Conservation (phyloP, 2,888 invertebrate species). For the Cantharis nigra region DNA sequence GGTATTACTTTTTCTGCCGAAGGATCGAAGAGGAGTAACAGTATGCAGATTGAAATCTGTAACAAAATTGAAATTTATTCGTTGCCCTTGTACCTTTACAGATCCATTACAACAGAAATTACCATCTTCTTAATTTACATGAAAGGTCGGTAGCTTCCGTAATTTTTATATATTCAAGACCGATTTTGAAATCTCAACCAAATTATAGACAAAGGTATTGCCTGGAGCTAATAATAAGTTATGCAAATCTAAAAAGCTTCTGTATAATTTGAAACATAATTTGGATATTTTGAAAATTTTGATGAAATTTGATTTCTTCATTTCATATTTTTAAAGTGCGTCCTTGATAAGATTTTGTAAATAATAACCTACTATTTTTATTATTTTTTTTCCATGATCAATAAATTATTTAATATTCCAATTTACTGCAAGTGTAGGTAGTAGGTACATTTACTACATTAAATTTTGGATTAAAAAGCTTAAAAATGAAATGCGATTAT, state of each 20-base stretch:
- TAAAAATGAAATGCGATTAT: too few species aligned
- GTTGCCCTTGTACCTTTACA: not conserved
- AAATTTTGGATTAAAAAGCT: too few species aligned
- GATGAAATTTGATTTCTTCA: not conserved
- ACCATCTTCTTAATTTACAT: not conserved
- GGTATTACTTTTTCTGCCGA: slow-evolving; percentile 41
- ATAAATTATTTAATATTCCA: too few species aligned
- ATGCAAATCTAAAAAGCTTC: not conserved
- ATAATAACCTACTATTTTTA: not conserved
- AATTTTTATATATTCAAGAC: not conserved
- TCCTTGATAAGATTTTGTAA: not conserved
- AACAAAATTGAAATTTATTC: slow-evolving; percentile 30
- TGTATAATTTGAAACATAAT: not conserved
- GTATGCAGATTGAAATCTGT: slow-evolving; percentile 42
- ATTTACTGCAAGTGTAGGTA: too few species aligned
- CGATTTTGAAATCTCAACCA: not conserved
- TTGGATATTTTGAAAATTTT: not conserved
- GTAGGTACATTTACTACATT: too few species aligned
- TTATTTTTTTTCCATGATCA: not conserved
- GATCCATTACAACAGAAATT: not conserved
- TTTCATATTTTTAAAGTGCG: not conserved
- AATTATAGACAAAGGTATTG: not conserved
- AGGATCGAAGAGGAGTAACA: slow-evolving; percentile 36
- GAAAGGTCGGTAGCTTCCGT: not conserved
- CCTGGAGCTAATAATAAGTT: not conserved